phyloP scores from a whole-genome alignment of 1,140 invertebrate species.

The Holcopasites calliopsidis region DNA sequence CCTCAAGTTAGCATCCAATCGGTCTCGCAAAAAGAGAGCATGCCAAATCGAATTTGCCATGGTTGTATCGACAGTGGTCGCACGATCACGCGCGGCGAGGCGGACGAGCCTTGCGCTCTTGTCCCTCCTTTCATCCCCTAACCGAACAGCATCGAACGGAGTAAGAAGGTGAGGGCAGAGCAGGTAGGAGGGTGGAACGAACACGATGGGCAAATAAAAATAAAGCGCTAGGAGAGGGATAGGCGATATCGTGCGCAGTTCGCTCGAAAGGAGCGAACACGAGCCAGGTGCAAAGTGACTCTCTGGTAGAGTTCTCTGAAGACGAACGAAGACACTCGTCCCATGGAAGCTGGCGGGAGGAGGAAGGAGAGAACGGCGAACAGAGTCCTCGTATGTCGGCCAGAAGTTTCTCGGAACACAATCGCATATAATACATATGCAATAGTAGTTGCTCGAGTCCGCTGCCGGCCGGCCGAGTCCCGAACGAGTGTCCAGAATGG shows the following conservation, averaged over 20 bases:
- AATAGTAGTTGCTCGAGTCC: conserved; percentile 68
- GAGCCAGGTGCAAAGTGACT: conserved; percentile 76
- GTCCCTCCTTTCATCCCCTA: conserved; percentile 1
- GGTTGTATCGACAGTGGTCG: conserved; percentile 39
- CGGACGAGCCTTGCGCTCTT: conserved; percentile 14
- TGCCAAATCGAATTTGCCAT: conserved; percentile 34
- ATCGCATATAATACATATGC: conserved; percentile 79
- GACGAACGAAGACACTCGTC: conserved; percentile 34
- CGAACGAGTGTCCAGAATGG: conserved; percentile 63
- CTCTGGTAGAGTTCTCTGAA: conserved; percentile 65
- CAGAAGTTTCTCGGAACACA: conserved; percentile 78
- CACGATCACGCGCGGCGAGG: conserved; percentile 40
- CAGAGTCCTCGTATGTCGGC: conserved; percentile 75
- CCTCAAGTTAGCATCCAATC: neutral
- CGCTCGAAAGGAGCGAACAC: conserved; percentile 52
- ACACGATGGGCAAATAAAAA: neutral
- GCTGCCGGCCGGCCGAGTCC: conserved; percentile 61
- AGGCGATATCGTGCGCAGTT: conserved; percentile 51
- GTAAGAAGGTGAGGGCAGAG: too few species aligned
- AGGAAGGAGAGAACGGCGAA: conserved; percentile 57
- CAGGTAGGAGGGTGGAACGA: neutral
- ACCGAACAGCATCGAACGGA: neutral
- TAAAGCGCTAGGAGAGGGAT: conserved; percentile 18
- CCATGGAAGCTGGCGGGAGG: conserved; percentile 12
- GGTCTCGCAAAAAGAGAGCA: neutral